Conservation (phyloP, 1,140 invertebrate species). For the Dryas iulia region DNA sequence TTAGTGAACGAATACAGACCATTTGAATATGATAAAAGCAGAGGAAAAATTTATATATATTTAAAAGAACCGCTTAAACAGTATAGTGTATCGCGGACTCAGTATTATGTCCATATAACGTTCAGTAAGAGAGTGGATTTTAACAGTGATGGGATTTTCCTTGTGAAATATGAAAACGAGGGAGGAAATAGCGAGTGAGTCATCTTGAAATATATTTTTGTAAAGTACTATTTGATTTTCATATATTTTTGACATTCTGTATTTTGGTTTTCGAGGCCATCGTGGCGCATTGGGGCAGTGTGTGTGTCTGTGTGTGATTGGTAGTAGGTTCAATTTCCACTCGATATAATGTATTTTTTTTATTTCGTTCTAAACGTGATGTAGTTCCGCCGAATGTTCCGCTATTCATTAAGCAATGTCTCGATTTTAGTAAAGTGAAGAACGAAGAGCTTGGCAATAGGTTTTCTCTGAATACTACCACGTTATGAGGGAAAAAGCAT, state of each 20-base stretch:
- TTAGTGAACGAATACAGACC: conserved; percentile 56
- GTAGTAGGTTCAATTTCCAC: too few relatives aligned
- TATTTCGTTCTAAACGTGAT: too few relatives aligned
- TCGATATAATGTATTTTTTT: too few relatives aligned
- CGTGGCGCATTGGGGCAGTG: too few relatives aligned
- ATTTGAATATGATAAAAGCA: conserved; percentile 52
- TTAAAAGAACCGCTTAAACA: conserved; percentile 56
- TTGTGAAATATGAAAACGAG: conserved; percentile 50
- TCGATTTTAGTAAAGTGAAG: too few relatives aligned
- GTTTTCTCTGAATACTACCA: too few relatives aligned
- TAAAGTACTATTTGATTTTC: conserved; percentile 7
- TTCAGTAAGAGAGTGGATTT: conserved; percentile 52
- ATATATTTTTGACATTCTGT: neutral
- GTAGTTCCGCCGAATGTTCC: too few relatives aligned
- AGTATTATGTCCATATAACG: conserved; percentile 57
- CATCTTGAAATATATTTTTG: neutral
- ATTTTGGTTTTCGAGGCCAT: too few relatives aligned
- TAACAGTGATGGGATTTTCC: conserved; percentile 52
- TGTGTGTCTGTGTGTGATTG: too few relatives aligned
- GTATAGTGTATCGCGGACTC: conserved; percentile 46
- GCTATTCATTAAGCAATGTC: too few relatives aligned
- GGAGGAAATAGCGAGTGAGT: conserved; percentile 50
- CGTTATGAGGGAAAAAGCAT: too few relatives aligned
- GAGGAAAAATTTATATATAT: conserved; percentile 61
- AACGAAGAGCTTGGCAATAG: too few relatives aligned